Base-by-base conservation (phyloP, 1,140 invertebrate species). In the Scylla paramamosain region DNA sequence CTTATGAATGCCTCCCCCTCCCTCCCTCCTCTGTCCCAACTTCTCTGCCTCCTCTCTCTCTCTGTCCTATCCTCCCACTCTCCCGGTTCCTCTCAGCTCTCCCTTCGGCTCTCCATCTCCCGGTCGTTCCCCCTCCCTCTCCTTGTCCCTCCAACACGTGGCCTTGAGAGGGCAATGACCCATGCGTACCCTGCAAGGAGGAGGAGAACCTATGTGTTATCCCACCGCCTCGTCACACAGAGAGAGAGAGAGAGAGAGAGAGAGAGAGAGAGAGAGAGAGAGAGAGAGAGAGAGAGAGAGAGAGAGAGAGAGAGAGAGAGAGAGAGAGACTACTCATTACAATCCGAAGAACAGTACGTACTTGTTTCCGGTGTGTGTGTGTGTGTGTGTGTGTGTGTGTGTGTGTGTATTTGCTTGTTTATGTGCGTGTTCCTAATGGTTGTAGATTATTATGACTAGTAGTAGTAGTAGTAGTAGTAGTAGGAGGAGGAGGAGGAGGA, bases 221-320 rank as follows among this genome's bases (percentile, higher is more conserved):
- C 46, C 86, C 31, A 88, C 32, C 29, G 20, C 6, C 4, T n/a
- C 31, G 29, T 48, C 32, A 32, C 39, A 90, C 39, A 90, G 88
- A 90, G 88, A 90, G 87, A 89, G 88, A 90, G 88, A 90, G 88
- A 90, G 88, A 90, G 88, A 90, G 88, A 90, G 88, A 90, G 88
- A 90, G 88, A 90, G 88, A 90, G 88, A 90, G 88, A 90, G 88
- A 90, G 88, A 90, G 88, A 90, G 88, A 90, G 88, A 46, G 88
- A 46, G 88, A 46, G 86, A 46, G 29, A 25, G 86, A 29, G 86
- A 46, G 25, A 46, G 39, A 39, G n/a, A 83, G 12, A n/a, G 25
- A 25, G 88, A 90, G 88, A 90, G 88, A 46, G 88, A 46, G 88
- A 46, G 86, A 46, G 29, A 25, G 86, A 29, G 86, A 46, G 25